Percentiles rank a stretch among this genome's conserved stretches.
These are phyloP conservation scores for Bucco capensis DNA, from an alignment of 2,113 vertebrate genomes.

Conservation along the genomic window DNA sequence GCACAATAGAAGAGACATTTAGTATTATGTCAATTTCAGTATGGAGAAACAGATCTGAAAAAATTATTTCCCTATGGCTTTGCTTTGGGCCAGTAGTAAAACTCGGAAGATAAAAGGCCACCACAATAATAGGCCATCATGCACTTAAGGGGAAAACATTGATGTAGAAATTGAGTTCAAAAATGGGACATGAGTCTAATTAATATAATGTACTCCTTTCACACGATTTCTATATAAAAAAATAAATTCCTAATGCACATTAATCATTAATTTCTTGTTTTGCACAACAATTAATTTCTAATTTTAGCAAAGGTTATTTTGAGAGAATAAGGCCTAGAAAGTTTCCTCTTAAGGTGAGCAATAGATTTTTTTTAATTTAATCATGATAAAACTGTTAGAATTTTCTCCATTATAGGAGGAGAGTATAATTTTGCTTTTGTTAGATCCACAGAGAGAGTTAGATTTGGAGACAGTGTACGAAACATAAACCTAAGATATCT, in stretches of 20 bases:
- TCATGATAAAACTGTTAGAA: neutral
- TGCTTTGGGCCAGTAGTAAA: neutral
- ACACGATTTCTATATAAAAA: neutral
- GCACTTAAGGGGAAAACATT: neutral
- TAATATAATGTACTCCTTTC: neutral
- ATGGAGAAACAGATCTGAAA: neutral
- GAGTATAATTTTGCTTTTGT: neutral
- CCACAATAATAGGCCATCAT: neutral
- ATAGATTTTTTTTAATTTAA: neutral
- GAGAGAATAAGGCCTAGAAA: neutral
- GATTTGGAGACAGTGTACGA: slow-evolving; percentile 25
- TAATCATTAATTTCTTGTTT: neutral
- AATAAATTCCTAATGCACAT: neutral
- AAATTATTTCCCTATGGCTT: neutral
- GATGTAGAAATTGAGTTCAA: neutral
- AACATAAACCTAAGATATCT: neutral
- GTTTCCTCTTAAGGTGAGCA: neutral
- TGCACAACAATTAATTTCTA: neutral
- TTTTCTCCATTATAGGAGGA: neutral
- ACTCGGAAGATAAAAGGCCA: neutral
- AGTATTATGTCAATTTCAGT: neutral
- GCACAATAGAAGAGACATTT: neutral
- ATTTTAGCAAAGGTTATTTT: neutral
- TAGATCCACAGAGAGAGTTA: neutral
- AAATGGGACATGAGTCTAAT: neutral